A percentile compares a stretch with the other conserved stretches of the same genome.
phyloP scores from a whole-genome alignment of 2,888 invertebrate genomes.

The Drosophila multiciliata region DNA sequence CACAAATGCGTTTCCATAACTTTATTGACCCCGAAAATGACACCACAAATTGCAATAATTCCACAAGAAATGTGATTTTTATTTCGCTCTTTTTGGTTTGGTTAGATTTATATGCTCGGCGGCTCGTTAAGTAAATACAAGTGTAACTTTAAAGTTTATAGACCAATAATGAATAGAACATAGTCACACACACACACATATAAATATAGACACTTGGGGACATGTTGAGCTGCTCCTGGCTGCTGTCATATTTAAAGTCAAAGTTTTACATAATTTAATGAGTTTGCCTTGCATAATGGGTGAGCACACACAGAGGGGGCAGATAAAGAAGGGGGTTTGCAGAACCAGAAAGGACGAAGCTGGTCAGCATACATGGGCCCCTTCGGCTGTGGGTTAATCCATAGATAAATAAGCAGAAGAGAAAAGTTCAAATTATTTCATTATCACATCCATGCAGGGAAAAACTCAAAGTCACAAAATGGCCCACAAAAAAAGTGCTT shows the following conservation, averaged over 20 bases:
- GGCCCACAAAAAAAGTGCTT: slow-evolving; percentile 41
- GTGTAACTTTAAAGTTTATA: slow-evolving; percentile 67
- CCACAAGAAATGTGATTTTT: slow-evolving; percentile 64
- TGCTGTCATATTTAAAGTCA: slow-evolving; percentile 73
- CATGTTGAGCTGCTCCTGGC: slow-evolving; percentile 1
- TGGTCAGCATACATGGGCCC: slow-evolving; percentile 7
- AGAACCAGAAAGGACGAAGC: slow-evolving; percentile 7
- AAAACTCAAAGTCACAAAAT: slow-evolving; percentile 40
- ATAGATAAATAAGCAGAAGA: slow-evolving; percentile 48
- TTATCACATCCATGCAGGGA: slow-evolving; percentile 75
- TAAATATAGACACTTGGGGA: slow-evolving; percentile 1
- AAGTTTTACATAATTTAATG: slow-evolving; percentile 80
- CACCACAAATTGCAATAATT: slow-evolving; percentile 73
- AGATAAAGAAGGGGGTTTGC: too few species aligned
- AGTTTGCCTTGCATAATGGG: slow-evolving; percentile 58
- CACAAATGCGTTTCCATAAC: background rate
- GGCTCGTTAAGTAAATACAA: slow-evolving; percentile 53
- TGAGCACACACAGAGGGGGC: slow-evolving; percentile 2
- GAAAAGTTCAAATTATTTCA: slow-evolving; percentile 80
- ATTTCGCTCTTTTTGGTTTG: slow-evolving; percentile 29
- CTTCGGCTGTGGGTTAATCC: slow-evolving; percentile 40
- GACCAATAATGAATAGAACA: slow-evolving; percentile 68
- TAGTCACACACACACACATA: slow-evolving; percentile 9
- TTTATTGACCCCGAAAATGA: slow-evolving; percentile 68
- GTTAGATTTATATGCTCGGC: slow-evolving; percentile 4